Base-by-base conservation (phyloP, 2,888 invertebrate genomes). In the Latrodectus hesperus region DNA sequence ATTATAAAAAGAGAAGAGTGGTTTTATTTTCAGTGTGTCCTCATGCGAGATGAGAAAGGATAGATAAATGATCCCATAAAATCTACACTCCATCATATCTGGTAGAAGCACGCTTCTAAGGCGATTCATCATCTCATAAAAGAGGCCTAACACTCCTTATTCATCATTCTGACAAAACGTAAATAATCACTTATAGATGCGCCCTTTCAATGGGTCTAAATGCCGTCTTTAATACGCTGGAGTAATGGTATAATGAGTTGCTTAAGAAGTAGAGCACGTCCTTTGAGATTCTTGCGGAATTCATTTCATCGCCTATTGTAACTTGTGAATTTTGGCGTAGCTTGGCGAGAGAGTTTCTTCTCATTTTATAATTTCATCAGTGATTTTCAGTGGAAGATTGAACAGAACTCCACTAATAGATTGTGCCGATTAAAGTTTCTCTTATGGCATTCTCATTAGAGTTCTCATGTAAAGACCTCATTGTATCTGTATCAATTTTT, bases 1-100 rank as follows among this genome's bases (percentile, higher is more conserved):
- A 38, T 38, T 38, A 38, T 38, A 38, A 38, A 38, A 38, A 38
- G 38, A 38, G 4, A 38, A 38, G 38, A 38, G 38, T 38, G 38
- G 38, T 38, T 38, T 38, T 38, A 38, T 38, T 38, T 38, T 38
- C 38, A 38, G 38, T 38, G 38, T 38, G 38, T 38, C 38, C 26
- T 70, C 70, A 70, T 26, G 12, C 14, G 51, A 26, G 68, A 22
- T n/a, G 17, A 53, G 53, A 55, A 55, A 26, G n/a, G 53, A 78
- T 78, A 53, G 78, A 55, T 78, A 38, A 70, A 78, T 70, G 78
- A 78, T 52, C 53, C 38, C 70, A 68, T 74, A 81, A 73, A 81
- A 73, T 65, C 73, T 67, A 74, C 74, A 67, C 65, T 52, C 81
- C 38, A 49, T 67, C 51, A 49, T 14, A 74, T 16, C n/a, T 60